Conservation (phyloP, 2,113 vertebrate species). For the Nestor notabilis region DNA sequence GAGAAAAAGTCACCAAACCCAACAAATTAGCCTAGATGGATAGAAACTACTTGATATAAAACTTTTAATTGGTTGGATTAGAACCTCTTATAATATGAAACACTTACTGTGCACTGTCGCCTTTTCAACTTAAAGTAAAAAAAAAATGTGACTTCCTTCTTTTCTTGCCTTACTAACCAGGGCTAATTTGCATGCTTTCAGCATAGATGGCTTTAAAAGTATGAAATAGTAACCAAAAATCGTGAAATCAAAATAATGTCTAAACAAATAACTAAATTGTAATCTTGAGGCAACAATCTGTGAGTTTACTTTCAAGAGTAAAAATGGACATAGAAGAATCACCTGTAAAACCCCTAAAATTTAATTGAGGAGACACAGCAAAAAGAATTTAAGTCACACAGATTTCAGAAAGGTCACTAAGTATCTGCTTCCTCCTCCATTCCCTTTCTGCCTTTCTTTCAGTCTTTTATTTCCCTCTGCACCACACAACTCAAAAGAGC, state of each 20-base stretch:
- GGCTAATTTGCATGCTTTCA: not conserved
- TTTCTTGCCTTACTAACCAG: not conserved
- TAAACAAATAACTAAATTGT: not conserved
- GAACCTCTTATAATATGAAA: not conserved
- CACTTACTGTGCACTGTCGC: not conserved
- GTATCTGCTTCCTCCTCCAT: not conserved
- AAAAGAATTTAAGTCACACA: not conserved
- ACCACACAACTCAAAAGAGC: conserved; percentile 32
- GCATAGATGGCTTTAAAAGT: not conserved
- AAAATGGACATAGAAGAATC: not conserved
- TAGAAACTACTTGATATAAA: not conserved
- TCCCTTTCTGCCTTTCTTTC: not conserved
- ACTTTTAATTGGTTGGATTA: not conserved
- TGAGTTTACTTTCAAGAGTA: not conserved
- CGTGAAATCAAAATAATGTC: not conserved
- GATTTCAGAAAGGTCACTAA: conserved; percentile 25
- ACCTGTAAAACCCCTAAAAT: not conserved
- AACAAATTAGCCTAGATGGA: not conserved
- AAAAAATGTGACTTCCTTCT: not conserved
- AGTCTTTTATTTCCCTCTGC: conserved; percentile 54
- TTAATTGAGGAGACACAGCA: not conserved
- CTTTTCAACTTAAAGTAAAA: not conserved
- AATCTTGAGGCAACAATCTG: not conserved
- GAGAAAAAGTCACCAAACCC: not conserved
- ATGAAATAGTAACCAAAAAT: not conserved